Evolutionary conservation across 2,888 invertebrate genomes (phyloP).

Genomic region (Pecten maximus): DNA sequence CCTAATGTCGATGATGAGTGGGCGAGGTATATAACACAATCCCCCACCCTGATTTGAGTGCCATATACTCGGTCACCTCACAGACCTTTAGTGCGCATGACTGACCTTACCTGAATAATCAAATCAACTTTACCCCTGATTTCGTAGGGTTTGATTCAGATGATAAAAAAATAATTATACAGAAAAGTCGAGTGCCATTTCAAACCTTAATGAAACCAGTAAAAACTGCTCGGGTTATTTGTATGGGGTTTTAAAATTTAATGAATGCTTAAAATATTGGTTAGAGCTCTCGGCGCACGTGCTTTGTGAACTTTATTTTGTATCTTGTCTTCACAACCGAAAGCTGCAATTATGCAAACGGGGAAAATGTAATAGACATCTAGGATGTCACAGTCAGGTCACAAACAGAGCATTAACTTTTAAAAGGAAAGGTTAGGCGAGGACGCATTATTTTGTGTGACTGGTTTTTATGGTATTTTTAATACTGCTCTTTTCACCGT

Average conservation of each 20-base stretch:
- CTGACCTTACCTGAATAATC: background rate
- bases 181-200: background rate
- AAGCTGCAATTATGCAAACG: constrained; percentile 15
- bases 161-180: constrained; percentile 1
- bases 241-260: background rate
- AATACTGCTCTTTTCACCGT: background rate
- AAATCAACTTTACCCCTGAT: background rate
- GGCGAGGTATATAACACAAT: background rate
- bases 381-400: background rate
- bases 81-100: background rate
- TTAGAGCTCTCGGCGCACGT: background rate
- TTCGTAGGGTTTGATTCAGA: background rate
- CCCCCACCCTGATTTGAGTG: background rate
- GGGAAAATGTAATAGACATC: background rate
- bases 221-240: background rate
- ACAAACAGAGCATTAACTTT: background rate
- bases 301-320: background rate
- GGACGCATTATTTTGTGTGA: background rate
- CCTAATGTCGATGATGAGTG: background rate
- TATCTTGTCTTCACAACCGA: background rate
- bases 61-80: background rate
- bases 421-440: background rate
- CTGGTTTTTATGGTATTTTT: background rate
- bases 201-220: background rate
- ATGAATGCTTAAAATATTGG: background rate